Evolutionary conservation across 2,888 invertebrate species (phyloP).

Genomic region (Noctuana brunneofusca): DNA sequence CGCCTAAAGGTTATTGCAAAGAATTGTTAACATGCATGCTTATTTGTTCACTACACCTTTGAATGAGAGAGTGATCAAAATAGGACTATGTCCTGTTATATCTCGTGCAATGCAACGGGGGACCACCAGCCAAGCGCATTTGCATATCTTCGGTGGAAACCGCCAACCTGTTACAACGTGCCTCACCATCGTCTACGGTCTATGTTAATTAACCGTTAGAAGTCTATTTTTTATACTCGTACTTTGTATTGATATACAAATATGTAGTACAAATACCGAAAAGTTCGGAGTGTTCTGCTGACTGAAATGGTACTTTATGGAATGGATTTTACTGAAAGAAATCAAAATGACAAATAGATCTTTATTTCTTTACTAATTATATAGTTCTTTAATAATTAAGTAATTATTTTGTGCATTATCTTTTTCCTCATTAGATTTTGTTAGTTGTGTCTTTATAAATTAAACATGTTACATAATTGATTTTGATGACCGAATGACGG

Average conservation of each 20-base stretch:
- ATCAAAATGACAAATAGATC: too few relatives aligned
- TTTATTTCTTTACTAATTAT: too few relatives aligned
- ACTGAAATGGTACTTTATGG: neutral
- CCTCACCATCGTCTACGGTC: slow-evolving; percentile 35
- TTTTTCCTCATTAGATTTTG: too few relatives aligned
- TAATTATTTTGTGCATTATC: too few relatives aligned
- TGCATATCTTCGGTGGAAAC: slow-evolving; percentile 56
- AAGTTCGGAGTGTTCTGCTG: neutral
- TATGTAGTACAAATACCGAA: too few relatives aligned
- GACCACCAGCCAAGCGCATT: slow-evolving; percentile 69
- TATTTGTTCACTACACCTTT: slow-evolving; percentile 37
- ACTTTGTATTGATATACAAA: neutral
- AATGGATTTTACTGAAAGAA: too few relatives aligned
- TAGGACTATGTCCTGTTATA: slow-evolving; percentile 46
- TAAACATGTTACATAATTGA: too few relatives aligned
- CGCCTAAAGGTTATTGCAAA: slow-evolving; percentile 22
- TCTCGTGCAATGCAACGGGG: slow-evolving; percentile 48
- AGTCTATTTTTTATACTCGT: slow-evolving; percentile 46
- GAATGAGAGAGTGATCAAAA: slow-evolving; percentile 41
- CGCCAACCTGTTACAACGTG: slow-evolving; percentile 53
- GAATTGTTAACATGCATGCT: slow-evolving; percentile 39
- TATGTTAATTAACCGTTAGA: slow-evolving; percentile 65
- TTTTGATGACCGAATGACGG: too few relatives aligned
- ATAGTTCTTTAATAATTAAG: too few relatives aligned
- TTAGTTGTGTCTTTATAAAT: too few relatives aligned